A percentile compares a stretch with the other conserved stretches of the same genome.
phyloP scores from a whole-genome alignment of 2,888 invertebrate genomes.

The Mesoligia furuncula region DNA sequence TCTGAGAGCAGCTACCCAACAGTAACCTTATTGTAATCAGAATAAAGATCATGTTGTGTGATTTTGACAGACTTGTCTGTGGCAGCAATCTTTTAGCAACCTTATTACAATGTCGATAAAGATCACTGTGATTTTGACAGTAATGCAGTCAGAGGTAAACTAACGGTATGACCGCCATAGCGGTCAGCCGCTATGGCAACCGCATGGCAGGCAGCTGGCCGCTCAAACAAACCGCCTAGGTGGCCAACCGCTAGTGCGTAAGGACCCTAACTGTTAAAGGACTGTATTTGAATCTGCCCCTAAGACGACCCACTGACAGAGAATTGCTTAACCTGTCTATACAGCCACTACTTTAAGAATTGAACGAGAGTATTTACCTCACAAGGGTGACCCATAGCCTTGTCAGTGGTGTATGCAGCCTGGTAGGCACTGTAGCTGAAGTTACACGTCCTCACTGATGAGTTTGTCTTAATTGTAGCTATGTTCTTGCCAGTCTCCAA shows the following conservation, averaged over 20 bases:
- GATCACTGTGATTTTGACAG: background rate
- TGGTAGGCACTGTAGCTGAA: slow-evolving; percentile 98
- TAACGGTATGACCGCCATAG: no score
- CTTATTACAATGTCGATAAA: no score
- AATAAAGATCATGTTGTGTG: background rate
- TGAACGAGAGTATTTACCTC: slow-evolving; percentile 88
- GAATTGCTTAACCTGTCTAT: background rate
- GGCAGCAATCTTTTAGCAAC: no score
- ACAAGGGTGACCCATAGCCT: slow-evolving; percentile 97
- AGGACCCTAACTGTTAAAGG: no score
- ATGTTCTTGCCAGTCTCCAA: slow-evolving; percentile 95
- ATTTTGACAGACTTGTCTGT: background rate
- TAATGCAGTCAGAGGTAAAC: background rate
- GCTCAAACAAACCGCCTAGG: no score
- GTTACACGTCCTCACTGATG: slow-evolving; percentile 97
- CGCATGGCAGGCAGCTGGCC: no score
- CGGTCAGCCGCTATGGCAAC: no score
- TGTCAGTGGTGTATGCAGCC: slow-evolving; percentile 98
- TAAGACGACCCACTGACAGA: no score
- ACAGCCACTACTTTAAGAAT: background rate
- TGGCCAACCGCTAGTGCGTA: no score
- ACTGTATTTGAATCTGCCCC: no score
- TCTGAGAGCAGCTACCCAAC: background rate
- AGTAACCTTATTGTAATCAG: no score
- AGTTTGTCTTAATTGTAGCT: slow-evolving; percentile 94